A percentile compares a stretch with the other conserved stretches of the same genome.
phyloP scores from a whole-genome alignment of 2,113 vertebrate species.

The Pandion haliaetus region DNA sequence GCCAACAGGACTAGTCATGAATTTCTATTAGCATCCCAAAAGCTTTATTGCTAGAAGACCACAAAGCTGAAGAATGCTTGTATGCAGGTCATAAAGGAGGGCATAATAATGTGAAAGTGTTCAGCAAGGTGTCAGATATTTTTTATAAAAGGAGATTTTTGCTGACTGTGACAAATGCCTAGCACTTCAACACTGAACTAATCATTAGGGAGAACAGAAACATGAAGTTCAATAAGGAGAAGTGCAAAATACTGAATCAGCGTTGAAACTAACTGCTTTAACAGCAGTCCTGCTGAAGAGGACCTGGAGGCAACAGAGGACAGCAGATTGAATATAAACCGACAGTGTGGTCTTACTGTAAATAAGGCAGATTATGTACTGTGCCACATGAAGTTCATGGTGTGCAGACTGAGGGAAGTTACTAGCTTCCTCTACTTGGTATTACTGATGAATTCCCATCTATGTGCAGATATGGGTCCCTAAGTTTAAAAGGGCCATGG shows the following conservation, averaged over 20 bases:
- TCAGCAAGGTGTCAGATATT: neutral
- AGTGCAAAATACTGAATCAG: neutral
- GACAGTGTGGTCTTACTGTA: neutral
- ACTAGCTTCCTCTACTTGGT: neutral
- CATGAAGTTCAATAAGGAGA: neutral
- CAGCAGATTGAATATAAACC: neutral
- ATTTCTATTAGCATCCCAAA: neutral
- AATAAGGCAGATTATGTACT: neutral
- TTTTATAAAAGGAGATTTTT: neutral
- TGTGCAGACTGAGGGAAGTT: fast-evolving
- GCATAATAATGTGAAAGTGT: neutral
- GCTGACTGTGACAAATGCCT: neutral
- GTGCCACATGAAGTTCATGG: neutral
- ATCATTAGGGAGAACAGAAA: neutral
- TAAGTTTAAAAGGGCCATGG: neutral
- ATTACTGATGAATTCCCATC: neutral
- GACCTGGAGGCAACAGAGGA: neutral
- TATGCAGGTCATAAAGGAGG: neutral
- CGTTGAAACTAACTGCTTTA: neutral
- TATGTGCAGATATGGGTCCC: neutral
- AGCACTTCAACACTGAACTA: neutral
- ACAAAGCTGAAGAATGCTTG: neutral
- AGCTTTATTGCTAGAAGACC: neutral
- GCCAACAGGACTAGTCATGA: neutral
- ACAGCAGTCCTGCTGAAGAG: neutral